Evolutionary conservation across 1,140 invertebrate species (phyloP), one percentile per base, ranked within the genome.

Genomic region (Glomeris maerens): DNA sequence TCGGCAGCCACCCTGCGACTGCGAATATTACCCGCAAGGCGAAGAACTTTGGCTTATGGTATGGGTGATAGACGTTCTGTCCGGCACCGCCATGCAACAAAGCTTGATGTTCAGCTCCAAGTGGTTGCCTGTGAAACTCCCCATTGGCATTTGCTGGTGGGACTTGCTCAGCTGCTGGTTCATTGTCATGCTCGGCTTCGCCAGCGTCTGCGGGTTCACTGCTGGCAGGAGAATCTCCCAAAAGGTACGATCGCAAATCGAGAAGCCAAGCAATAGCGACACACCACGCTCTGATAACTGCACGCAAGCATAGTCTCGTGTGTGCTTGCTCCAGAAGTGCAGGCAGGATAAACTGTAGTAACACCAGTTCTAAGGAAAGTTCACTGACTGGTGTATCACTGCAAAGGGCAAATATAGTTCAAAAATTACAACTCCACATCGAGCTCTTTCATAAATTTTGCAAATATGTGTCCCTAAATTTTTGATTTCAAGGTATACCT

Each of bases 261-360:
- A 97, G 66, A 14, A 89, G 56, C 72, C 84, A 90, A 0, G 91
- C 81, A 0, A 94, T 84, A 2, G 75, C 76, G 3, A 75, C 70
- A 64, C 92, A 97, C 95, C 95, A 98, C 28, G 79, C 74, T 3
- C 82, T 75, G 0, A 98, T 77, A 1, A 90, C 64, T 10, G 78
- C 75, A 67, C 96, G 96, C 14, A 98, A 66, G 87, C 92, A 95
- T 1, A 81, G 82, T 5, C 92, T 72, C 0, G 91, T 93, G 61
- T 98, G 90, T 0, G 87, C 88, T 66, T 98, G 93, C 63, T 99
- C 94, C 31, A 98, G 68, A 40, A 98, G 71, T 0, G 93, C 91
- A 3, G 94, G 94, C 38, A 98, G 71, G 25, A 98, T 88, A 20
- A 97, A 90, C 74, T 81, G 58, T n/a, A 98, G 70, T 3, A 98